Base-by-base conservation (phyloP, 2,888 invertebrate genomes). In the Erebia ligea region DNA sequence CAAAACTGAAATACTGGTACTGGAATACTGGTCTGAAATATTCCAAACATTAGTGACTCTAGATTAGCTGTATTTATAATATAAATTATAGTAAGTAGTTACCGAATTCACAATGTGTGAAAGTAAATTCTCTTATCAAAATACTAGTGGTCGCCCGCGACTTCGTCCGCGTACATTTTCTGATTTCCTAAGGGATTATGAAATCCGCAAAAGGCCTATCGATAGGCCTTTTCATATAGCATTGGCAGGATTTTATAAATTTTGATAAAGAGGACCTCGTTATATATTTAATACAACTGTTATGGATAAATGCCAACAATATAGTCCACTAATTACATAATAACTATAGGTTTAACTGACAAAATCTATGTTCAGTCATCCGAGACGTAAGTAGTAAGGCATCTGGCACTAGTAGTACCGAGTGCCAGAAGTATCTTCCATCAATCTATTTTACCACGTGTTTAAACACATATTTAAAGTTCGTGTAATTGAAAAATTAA, bases 401-500 rank as follows among this genome's bases (percentile, higher is more conserved):
- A 62, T 45, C 48, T 62, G 62, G 62, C 62, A 45, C 19, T 21
- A 15, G 45, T 13, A 13, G 45, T 15, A 21, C 21, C 13, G 62
- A 48, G 48, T 62, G 62, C 62, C 48, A 62, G 21, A 17, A 45
- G 10, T 45, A 21, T 45, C 13, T 48, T 9, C 48, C 45, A 45
- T 62, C 62, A 62, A 62, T 62, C 62, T 25, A 62, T 62, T 45
- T 62, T 42, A 19, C 19, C 42, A 61, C 42, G 11, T 42, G 42
- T 61, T 61, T 42, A 42, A 61, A 61, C 19, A 45, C 19, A 54
- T 17, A 54, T 54, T 52, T 52, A 8, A 59, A 17, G 57, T 34
- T n/a, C 3, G 10, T 54, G 54, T 11, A 54, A 17, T 54, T 34
- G 34, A 34, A 34, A 34, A 34, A 34, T 6, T 34, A 54, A 19